Percentiles rank a stretch among this genome's conserved stretches.
phyloP scores from a whole-genome alignment of 2,888 invertebrate species.

The Arrhopalites spinosus region DNA sequence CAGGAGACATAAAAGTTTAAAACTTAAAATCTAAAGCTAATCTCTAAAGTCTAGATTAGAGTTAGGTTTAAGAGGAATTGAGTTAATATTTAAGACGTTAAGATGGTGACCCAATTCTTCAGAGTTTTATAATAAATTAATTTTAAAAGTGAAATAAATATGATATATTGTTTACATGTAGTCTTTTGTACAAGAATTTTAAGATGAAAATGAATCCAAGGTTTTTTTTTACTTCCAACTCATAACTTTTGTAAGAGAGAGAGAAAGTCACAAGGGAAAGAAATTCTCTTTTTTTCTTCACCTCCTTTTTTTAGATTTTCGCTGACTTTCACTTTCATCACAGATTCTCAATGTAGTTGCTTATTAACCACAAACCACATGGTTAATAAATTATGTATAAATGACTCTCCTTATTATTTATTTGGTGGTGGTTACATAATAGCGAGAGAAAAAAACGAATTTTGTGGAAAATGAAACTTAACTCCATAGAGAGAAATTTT shows the following conservation, averaged over 20 bases:
- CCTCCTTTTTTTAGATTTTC: not conserved
- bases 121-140: not conserved
- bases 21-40: no score
- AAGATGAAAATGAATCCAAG: not conserved
- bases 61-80: not conserved
- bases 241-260: not conserved
- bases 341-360: not conserved
- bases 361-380: no score
- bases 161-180: no score
- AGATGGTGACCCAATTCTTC: not conserved
- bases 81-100: not conserved
- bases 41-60: not conserved
- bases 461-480: no score
- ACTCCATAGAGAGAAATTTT: no score
- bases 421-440: no score
- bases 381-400: not conserved
- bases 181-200: not conserved
- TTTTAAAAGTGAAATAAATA: not conserved
- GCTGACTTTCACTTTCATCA: not conserved
- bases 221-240: no score
- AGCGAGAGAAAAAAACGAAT: no score
- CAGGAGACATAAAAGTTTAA: no score
- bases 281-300: no score
- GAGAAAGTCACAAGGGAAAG: not conserved
- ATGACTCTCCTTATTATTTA: no score